Conservation (phyloP, 2,797 vertebrate species). For the Pteronotus mesoamericanus region DNA sequence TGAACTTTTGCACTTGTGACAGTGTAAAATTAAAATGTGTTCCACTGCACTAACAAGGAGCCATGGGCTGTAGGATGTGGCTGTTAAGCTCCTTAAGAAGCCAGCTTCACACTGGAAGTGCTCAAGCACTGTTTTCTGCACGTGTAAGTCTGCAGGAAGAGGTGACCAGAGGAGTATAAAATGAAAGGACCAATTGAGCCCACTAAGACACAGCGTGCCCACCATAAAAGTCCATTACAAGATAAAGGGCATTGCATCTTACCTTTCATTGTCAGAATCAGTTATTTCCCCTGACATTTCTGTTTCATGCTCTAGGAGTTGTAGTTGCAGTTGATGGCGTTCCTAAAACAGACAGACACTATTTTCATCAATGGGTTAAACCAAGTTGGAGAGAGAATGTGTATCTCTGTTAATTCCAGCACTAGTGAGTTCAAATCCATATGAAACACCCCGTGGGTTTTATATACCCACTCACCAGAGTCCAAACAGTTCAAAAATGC, state of each 20-base stretch:
- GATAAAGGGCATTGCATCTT: background rate
- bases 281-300: slow-evolving; percentile 84
- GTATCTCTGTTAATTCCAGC: background rate
- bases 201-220: background rate
- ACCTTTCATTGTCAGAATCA: slow-evolving; percentile 78
- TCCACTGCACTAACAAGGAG: background rate
- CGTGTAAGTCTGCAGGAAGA: background rate
- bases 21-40: background rate
- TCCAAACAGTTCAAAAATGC: background rate
- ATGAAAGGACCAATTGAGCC: background rate
- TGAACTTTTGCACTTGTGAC: background rate
- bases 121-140: background rate
- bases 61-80: rapidly evolving
- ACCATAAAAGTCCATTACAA: background rate
- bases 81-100: background rate
- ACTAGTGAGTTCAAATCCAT: background rate
- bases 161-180: background rate
- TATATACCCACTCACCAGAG: background rate
- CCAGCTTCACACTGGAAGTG: background rate
- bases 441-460: background rate
- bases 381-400: background rate
- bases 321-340: slow-evolving; percentile 88
- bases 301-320: slow-evolving; percentile 89
- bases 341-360: slow-evolving; percentile 84
- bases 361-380: background rate